Conservation (phyloP, 2,797 vertebrate genomes). For the Varecia variegata region DNA sequence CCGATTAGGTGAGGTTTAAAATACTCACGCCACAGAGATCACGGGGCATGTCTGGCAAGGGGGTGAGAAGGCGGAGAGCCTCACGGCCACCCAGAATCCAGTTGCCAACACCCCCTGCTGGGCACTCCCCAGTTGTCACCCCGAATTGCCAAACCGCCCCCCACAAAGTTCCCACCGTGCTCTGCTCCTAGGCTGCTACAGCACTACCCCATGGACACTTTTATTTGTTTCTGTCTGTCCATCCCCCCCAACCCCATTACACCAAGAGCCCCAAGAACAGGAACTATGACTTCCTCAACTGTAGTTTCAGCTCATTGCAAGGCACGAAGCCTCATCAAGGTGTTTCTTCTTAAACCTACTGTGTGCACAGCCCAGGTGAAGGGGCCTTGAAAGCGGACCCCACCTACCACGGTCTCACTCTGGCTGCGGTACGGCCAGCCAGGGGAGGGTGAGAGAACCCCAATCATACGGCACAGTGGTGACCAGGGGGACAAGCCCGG, state of each 20-base stretch:
- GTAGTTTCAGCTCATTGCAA: too few species aligned
- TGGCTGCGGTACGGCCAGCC: not conserved
- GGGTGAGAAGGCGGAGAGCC: not conserved
- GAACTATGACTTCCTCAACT: not conserved
- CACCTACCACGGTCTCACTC: fast-evolving
- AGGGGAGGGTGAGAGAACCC: not conserved
- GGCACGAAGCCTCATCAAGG: not conserved
- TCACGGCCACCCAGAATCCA: fast-evolving
- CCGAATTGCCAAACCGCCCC: fast-evolving
- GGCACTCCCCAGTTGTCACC: not conserved
- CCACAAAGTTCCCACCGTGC: not conserved
- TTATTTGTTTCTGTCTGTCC: not conserved
- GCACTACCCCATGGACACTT: fast-evolving
- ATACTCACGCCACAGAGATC: not conserved
- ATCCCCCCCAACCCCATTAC: not conserved
- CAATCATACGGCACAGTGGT: not conserved
- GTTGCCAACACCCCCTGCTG: not conserved
- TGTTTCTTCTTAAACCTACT: not conserved
- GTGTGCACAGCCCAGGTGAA: not conserved
- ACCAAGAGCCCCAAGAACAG: not conserved
- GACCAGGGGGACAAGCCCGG: not conserved
- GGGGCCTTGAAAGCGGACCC: not conserved
- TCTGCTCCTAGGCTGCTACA: not conserved
- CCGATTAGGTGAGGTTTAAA: not conserved
- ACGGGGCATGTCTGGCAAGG: too few species aligned